These are phyloP conservation scores for Echeneis naucrates DNA, from an alignment of 2,797 vertebrate genomes.

Conservation along the genomic window DNA sequence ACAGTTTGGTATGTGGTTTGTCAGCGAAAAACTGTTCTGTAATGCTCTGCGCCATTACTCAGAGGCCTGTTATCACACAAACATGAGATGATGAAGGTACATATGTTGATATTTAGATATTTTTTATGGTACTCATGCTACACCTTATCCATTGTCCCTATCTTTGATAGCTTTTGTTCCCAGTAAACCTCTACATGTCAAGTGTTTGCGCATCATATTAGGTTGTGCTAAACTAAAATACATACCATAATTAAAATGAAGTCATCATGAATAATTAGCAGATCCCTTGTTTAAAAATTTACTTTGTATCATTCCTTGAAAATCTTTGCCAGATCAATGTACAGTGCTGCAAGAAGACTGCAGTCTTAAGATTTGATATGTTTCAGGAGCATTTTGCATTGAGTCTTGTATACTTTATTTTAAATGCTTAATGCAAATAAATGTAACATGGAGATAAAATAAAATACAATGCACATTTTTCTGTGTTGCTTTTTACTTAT, in stretches of 20 bases:
- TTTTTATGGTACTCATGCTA: constrained; percentile 31
- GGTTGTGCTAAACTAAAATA: not conserved
- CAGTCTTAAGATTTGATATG: not conserved
- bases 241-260: constrained; percentile 6
- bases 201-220: not conserved
- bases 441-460: not conserved
- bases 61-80: constrained; percentile 38
- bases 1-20: not conserved
- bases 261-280: constrained; percentile 1
- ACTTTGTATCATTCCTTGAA: not conserved
- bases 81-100: constrained; percentile 13
- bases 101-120: constrained; percentile 35
- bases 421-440: not conserved
- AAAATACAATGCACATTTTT: not conserved
- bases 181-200: not conserved
- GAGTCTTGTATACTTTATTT: not conserved
- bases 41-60: constrained; percentile 30
- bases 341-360: not conserved
- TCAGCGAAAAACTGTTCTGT: constrained; percentile 23
- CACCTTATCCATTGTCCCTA: not conserved
- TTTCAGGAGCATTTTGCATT: not conserved
- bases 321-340: not conserved
- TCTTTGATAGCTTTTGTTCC: not conserved
- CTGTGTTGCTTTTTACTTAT: not conserved
- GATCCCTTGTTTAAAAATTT: not conserved